These are phyloP conservation scores for Bufotes viridis DNA, from an alignment of 2,797 vertebrate genomes.

Conservation along the genomic window DNA sequence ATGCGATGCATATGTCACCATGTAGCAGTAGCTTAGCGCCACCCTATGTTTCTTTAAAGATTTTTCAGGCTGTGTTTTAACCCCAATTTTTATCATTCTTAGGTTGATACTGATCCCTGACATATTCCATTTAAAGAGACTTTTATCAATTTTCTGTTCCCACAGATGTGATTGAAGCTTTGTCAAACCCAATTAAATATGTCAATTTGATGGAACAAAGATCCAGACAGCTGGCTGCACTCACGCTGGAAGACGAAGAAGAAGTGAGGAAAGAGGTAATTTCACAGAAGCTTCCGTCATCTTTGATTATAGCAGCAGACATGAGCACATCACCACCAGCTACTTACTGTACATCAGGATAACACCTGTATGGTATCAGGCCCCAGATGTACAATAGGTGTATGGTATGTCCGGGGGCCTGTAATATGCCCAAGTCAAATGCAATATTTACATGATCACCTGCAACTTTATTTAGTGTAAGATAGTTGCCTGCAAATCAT, in stretches of 20 bases:
- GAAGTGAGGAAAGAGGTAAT: slow-evolving; percentile 89
- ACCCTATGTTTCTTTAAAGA: too few relatives aligned
- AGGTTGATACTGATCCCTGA: neutral
- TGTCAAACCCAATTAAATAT: slow-evolving; percentile 97
- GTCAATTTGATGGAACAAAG: slow-evolving; percentile 98
- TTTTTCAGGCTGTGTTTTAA: too few relatives aligned
- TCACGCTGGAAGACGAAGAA: slow-evolving; percentile 95
- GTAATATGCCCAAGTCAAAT: too few relatives aligned
- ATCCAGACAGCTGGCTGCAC: slow-evolving; percentile 91
- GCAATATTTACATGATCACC: too few relatives aligned
- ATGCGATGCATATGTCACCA: too few relatives aligned
- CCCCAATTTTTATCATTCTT: neutral
- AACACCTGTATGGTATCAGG: too few relatives aligned
- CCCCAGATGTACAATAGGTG: too few relatives aligned
- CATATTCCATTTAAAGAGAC: neutral
- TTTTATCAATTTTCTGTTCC: slow-evolving; percentile 26
- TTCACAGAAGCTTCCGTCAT: neutral
- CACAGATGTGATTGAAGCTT: slow-evolving; percentile 94
- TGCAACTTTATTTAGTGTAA: too few relatives aligned
- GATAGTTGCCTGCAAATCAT: too few relatives aligned
- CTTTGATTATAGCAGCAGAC: neutral
- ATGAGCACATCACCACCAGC: neutral
- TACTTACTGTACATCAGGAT: too few relatives aligned
- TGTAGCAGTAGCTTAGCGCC: too few relatives aligned
- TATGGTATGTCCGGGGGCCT: too few relatives aligned